Evolutionary conservation across 2,113 vertebrate genomes (phyloP).

Genomic region (Peucedramus taeniatus): DNA sequence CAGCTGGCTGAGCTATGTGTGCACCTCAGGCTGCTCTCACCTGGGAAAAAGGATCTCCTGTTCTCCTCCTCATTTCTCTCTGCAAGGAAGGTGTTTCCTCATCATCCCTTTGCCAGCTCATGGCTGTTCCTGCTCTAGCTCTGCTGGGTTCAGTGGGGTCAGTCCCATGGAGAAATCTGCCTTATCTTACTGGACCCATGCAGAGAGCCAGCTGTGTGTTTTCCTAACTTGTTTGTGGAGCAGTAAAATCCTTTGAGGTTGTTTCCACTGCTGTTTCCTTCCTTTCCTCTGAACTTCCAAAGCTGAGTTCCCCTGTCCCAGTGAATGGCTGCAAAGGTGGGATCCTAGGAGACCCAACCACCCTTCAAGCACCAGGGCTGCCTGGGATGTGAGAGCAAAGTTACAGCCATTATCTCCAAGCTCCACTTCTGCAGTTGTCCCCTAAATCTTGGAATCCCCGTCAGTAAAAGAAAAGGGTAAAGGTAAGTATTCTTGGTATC

Average conservation of each 20-base stretch:
- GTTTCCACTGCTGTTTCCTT: not conserved
- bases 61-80: not conserved
- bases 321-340: not conserved
- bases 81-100: not conserved
- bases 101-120: not conserved
- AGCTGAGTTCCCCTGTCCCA: not conserved
- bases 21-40: not conserved
- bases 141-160: not conserved
- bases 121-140: not conserved
- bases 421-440: not conserved
- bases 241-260: not conserved
- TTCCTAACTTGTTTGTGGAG: not conserved
- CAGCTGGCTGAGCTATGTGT: rapidly evolving
- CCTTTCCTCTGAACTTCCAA: not conserved
- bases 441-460: not conserved
- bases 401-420: not conserved
- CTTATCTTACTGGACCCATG: not conserved
- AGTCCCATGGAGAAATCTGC: not conserved
- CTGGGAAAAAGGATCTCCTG: not conserved
- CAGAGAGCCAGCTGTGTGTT: not conserved
- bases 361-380: not conserved
- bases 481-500: not conserved
- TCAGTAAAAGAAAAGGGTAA: not conserved
- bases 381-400: not conserved
- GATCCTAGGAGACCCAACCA: not conserved